These are phyloP conservation scores for Sebastes baramenuke DNA, from an alignment of 2,797 vertebrate genomes.

Conservation along the genomic window DNA sequence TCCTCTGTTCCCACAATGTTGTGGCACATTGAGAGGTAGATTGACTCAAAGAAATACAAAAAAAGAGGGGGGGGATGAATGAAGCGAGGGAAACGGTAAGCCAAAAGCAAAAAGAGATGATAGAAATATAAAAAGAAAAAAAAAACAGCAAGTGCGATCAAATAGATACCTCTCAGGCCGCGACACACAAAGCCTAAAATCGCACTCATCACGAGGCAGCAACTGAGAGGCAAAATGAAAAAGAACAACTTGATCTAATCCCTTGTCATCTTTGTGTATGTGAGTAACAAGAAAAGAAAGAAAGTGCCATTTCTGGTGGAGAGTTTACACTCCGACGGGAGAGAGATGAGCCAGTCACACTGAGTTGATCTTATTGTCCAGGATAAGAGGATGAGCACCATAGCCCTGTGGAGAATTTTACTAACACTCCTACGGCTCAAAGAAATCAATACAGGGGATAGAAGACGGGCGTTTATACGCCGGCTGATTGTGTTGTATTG, in stretches of 20 bases:
- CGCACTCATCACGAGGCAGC: constrained; percentile 12
- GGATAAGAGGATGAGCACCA: constrained; percentile 73
- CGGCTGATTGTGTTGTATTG: constrained; percentile 45
- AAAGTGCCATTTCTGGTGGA: constrained; percentile 59
- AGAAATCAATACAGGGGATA: constrained; percentile 68
- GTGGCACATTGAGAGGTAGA: constrained; percentile 18
- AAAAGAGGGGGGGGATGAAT: not conserved
- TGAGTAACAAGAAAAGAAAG: constrained; percentile 44
- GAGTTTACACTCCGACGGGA: constrained; percentile 60
- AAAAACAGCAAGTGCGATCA: constrained; percentile 8
- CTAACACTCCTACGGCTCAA: constrained; percentile 59
- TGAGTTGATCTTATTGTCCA: constrained; percentile 76
- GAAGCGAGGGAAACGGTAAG: not conserved
- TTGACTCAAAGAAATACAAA: constrained; percentile 20
- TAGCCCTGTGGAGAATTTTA: constrained; percentile 65
- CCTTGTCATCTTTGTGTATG: constrained; percentile 54
- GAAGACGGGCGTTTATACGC: constrained; percentile 46
- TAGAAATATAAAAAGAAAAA: constrained; percentile 22
- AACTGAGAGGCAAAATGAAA: constrained; percentile 37
- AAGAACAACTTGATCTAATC: constrained; percentile 59
- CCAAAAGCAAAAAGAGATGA: constrained; percentile 25
- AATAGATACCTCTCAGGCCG: constrained; percentile 13
- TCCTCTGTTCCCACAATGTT: constrained; percentile 22
- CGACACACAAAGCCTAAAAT: constrained; percentile 27
- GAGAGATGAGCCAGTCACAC: constrained; percentile 73